These are phyloP conservation scores for Ectobius pallidus DNA, from an alignment of 2,888 invertebrate species.

Conservation along the genomic window DNA sequence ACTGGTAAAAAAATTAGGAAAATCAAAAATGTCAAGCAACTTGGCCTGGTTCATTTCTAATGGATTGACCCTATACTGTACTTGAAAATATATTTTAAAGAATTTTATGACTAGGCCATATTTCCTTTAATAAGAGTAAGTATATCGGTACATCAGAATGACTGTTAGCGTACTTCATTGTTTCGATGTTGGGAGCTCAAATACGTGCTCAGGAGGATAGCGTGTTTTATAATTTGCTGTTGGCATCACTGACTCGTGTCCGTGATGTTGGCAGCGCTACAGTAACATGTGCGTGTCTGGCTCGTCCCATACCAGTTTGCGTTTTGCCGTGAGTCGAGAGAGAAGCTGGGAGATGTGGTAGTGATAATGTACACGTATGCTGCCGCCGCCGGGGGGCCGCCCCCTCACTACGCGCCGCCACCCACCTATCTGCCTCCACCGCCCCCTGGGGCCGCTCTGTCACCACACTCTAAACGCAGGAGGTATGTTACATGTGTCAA, in stretches of 20 bases:
- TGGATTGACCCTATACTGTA: no score
- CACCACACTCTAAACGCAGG: conserved; percentile 57
- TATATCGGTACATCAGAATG: no score
- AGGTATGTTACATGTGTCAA: no score
- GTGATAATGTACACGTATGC: conserved; percentile 59
- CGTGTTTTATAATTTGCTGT: not conserved
- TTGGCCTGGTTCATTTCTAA: no score
- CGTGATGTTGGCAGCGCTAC: conserved; percentile 4
- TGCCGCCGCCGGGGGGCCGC: conserved; percentile 45
- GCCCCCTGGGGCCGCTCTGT: conserved; percentile 51
- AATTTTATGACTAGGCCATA: no score
- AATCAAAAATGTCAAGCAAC: no score
- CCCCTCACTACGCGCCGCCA: conserved; percentile 57
- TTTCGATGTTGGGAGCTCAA: not conserved
- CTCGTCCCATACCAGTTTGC: not conserved
- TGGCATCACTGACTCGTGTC: not conserved
- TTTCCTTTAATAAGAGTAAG: no score
- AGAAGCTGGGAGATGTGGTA: conserved; percentile 27
- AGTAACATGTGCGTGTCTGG: conserved; percentile 2
- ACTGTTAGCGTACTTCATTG: no score
- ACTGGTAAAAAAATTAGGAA: no score
- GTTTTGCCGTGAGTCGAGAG: conserved; percentile 43
- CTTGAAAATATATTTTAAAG: no score
- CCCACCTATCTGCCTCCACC: conserved; percentile 55
- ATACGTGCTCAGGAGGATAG: not conserved